Evolutionary conservation across 2,797 vertebrate species (phyloP).

Genomic region (Pelodytes ibericus): DNA sequence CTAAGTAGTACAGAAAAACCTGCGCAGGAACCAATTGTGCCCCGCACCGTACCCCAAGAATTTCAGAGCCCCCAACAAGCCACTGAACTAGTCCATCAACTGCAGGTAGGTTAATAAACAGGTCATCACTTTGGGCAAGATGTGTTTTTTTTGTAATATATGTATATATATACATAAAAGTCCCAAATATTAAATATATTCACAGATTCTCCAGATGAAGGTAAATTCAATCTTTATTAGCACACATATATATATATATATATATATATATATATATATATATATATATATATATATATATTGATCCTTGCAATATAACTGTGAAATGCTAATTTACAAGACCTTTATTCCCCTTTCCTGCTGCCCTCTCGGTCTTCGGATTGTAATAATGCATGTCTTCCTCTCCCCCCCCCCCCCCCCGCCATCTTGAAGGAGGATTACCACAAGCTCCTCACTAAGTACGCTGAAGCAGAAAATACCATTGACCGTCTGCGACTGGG

Average conservation of each 20-base stretch:
- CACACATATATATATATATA: too few relatives aligned
- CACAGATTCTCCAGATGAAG: too few relatives aligned
- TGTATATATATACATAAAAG: too few relatives aligned
- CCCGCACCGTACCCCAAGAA: constrained; percentile 73
- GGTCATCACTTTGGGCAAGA: too few relatives aligned
- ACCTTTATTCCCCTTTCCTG: too few relatives aligned
- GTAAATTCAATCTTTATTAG: too few relatives aligned
- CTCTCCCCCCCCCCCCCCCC: background rate
- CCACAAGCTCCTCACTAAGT: constrained; percentile 88
- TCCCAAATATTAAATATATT: too few relatives aligned
- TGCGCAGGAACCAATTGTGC: background rate
- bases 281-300: too few relatives aligned
- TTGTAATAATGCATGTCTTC: background rate
- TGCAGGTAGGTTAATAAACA: constrained; percentile 78
- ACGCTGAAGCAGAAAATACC: constrained; percentile 92
- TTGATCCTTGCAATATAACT: too few relatives aligned
- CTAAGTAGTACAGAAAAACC: constrained; percentile 68
- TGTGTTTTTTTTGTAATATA: too few relatives aligned
- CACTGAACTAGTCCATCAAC: constrained; percentile 82
- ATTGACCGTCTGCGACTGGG: constrained; percentile 91
- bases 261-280: too few relatives aligned
- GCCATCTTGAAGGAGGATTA: constrained; percentile 81
- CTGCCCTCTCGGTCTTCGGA: background rate
- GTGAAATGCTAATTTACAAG: too few relatives aligned
- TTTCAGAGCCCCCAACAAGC: constrained; percentile 81